Percentiles rank a stretch among this genome's conserved stretches.
phyloP scores from a whole-genome alignment of 1,140 invertebrate genomes.

The Plectus sambesii region DNA sequence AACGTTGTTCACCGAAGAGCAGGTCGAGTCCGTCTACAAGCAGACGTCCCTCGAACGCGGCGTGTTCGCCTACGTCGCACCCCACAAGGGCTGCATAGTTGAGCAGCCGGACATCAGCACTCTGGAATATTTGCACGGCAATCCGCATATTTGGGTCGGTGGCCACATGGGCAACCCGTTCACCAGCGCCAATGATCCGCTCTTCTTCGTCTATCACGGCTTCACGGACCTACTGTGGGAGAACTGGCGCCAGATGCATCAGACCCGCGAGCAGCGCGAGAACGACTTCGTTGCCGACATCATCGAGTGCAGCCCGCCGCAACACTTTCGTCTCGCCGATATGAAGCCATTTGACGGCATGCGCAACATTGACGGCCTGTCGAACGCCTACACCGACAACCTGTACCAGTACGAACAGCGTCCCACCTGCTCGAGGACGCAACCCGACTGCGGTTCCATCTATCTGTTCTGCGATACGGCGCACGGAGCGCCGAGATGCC shows the following conservation, averaged over 20 bases:
- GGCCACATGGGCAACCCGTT: conserved; percentile 43
- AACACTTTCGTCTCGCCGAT: conserved; percentile 37
- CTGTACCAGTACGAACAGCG: conserved; percentile 41
- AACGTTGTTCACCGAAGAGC: conserved; percentile 28
- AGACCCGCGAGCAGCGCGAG: conserved; percentile 27
- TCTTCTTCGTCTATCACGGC: conserved; percentile 25
- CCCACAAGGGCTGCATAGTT: conserved; percentile 22
- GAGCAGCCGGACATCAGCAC: conserved; percentile 35
- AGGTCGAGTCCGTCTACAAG: conserved; percentile 30
- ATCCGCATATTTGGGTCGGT: conserved; percentile 41
- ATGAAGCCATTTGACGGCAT: conserved; percentile 38
- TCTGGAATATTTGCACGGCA: conserved; percentile 41
- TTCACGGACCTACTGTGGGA: conserved; percentile 45
- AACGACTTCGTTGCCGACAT: conserved; percentile 33
- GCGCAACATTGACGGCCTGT: conserved; percentile 26
- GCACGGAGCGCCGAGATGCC: conserved; percentile 34
- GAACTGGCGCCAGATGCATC: conserved; percentile 40
- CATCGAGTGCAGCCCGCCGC: conserved; percentile 31
- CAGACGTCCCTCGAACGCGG: conserved; percentile 42
- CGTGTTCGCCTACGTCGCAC: conserved; percentile 42
- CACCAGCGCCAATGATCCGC: conserved; percentile 45
- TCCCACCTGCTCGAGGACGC: conserved; percentile 27
- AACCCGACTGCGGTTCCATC: conserved; percentile 29
- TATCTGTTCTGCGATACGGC: conserved; percentile 42
- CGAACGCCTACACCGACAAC: conserved; percentile 43